A percentile compares a stretch with the other conserved stretches of the same genome.
phyloP scores from a whole-genome alignment of 2,797 vertebrate genomes.

The Somateria mollissima region DNA sequence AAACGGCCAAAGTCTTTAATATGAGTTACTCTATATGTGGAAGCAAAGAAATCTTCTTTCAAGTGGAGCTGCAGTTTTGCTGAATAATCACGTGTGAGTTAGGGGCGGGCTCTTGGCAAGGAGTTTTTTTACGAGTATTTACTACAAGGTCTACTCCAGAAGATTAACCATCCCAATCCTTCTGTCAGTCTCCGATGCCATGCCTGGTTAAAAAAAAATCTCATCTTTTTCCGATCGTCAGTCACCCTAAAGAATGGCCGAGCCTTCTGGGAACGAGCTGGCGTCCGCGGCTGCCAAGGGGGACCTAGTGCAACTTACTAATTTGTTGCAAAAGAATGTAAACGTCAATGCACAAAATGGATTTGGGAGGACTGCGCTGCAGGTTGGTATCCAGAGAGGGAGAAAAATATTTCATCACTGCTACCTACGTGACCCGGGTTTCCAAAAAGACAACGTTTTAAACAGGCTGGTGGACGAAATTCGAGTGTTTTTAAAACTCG shows the following conservation, averaged over 20 bases:
- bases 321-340: conserved; percentile 85
- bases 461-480: conserved; percentile 73
- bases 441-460: conserved; percentile 73
- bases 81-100: conserved; percentile 85
- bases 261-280: conserved; percentile 83
- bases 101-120: conserved; percentile 85
- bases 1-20: conserved; percentile 51
- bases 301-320: conserved; percentile 81
- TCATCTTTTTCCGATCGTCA: conserved; percentile 80
- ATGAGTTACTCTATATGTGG: conserved; percentile 59
- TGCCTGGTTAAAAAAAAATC: conserved; percentile 80
- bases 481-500: conserved; percentile 73
- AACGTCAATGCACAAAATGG: conserved; percentile 89
- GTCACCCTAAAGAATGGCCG: conserved; percentile 87
- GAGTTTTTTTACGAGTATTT: conserved; percentile 85
- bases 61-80: conserved; percentile 77
- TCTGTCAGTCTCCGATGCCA: conserved; percentile 84
- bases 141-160: conserved; percentile 86
- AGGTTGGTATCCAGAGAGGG: conserved; percentile 88
- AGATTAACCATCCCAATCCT: conserved; percentile 84
- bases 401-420: conserved; percentile 76
- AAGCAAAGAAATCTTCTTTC: conserved; percentile 78
- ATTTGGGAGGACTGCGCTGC: conserved; percentile 90
- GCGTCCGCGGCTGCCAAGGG: conserved; percentile 90
- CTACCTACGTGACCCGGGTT: conserved; percentile 77